These are phyloP conservation scores for Drosophila glabriapex DNA, from an alignment of 2,888 invertebrate species.

Conservation along the genomic window DNA sequence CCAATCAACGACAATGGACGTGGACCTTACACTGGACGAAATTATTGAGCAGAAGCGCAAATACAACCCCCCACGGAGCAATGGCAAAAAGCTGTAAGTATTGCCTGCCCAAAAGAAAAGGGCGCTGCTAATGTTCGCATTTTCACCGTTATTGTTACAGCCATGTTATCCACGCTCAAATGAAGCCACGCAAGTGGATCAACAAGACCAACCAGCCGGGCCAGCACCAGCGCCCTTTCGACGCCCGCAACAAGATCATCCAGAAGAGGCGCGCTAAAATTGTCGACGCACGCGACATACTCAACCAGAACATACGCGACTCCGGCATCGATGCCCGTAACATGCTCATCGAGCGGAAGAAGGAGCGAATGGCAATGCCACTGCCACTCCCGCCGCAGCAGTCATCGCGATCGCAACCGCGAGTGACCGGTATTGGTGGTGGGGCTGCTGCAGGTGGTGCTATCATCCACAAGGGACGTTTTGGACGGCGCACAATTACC, in stretches of 20 bases:
- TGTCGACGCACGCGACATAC: constrained; percentile 92
- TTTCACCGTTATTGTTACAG: constrained; percentile 14
- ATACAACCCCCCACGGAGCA: constrained; percentile 30
- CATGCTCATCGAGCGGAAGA: constrained; percentile 87
- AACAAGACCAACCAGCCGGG: constrained; percentile 53
- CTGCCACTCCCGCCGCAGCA: constrained; percentile 18
- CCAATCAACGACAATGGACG: constrained; percentile 44
- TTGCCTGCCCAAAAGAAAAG: constrained; percentile 49
- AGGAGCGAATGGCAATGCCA: constrained; percentile 41
- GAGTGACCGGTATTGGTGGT: neutral
- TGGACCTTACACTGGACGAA: constrained; percentile 64
- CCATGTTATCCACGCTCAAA: constrained; percentile 12
- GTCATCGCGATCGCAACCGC: neutral
- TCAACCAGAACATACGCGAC: constrained; percentile 91
- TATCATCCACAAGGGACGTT: constrained; percentile 33
- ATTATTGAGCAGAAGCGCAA: constrained; percentile 68
- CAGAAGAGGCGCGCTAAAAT: constrained; percentile 91
- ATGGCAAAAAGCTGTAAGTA: constrained; percentile 68
- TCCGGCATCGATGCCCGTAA: constrained; percentile 90
- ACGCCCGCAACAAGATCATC: constrained; percentile 91
- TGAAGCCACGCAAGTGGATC: constrained; percentile 50
- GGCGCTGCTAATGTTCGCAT: constrained; percentile 37
- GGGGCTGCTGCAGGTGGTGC: neutral
- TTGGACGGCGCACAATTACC: constrained; percentile 53
- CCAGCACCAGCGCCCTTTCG: constrained; percentile 79